Evolutionary conservation across 2,888 invertebrate genomes (phyloP), one percentile per base, ranked within the genome.

Genomic region (Habrosyne pyritoides): DNA sequence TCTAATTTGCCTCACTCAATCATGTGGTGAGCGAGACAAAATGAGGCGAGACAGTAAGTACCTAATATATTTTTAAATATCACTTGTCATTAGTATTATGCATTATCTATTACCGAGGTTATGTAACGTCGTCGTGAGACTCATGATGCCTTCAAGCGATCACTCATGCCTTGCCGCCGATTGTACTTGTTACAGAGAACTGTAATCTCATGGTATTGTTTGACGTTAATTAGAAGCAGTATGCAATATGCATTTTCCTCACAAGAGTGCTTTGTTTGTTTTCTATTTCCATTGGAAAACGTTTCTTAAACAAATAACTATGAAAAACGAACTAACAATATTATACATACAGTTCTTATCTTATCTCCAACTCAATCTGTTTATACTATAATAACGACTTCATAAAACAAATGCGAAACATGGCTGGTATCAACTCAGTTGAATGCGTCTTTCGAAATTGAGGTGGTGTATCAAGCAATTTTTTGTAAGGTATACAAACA

Each of bases 1-100:
- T 89, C 87, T 86, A 80, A 87, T 87, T 87, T 82, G 85, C 79
- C 86, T 80, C 89, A 80, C 86, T 89, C 87, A 81, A 89, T 89
- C 88, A 87, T 73, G 67, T 66, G 62, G 71, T 28, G 71, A 68
- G 73, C 72, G 72, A 73, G 78, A 81, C 79, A 78, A 77, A 74
- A 71, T 68, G 78, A 75, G 70, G 69, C 71, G 75, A 73, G 77
- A 78, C 82, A 83, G 77, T 77, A 73, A 75, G 78, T 83, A 79
- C 76, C 81, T 84, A 83, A 84, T 86, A 87, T 81, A 84, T 87
- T 87, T n/a, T 85, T 83, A 85, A 88, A 87, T 86, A 89, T 88
- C 83, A 85, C 84, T 81, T 82, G 85, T 89, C 87, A 89, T 90
- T 89, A 87, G 82, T 81, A 81, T 86, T 87, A 88, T 85, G 84